These are phyloP conservation scores for Clarias gariepinus DNA, from an alignment of 2,113 vertebrate species.

Conservation along the genomic window DNA sequence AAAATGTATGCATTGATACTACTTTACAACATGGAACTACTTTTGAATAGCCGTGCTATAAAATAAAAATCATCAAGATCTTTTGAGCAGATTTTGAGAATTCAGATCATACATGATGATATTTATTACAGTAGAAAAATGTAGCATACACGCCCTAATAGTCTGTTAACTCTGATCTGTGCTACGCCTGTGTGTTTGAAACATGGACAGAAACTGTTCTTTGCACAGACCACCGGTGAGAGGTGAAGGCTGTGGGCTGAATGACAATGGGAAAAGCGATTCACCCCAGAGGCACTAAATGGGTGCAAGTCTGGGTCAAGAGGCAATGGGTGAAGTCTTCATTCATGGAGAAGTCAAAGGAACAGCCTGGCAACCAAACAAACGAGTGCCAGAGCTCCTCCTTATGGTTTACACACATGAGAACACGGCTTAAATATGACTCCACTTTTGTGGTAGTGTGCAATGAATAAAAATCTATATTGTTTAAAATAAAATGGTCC, in stretches of 20 bases:
- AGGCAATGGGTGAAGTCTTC: constrained; percentile 60
- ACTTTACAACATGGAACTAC: not conserved
- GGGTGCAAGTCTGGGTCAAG: constrained; percentile 74
- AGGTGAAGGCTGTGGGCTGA: constrained; percentile 34
- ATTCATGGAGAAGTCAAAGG: constrained; percentile 39
- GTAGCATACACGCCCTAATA: not conserved
- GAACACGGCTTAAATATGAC: not conserved
- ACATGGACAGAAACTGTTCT: not conserved
- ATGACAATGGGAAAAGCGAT: constrained; percentile 57
- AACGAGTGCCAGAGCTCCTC: constrained; percentile 4
- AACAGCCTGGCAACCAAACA: constrained; percentile 34
- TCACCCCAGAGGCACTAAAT: constrained; percentile 68
- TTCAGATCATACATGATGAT: not conserved
- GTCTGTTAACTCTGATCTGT: not conserved
- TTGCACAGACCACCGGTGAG: constrained; percentile 21
- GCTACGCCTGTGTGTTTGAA: constrained; percentile 5
- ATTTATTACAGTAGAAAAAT: not conserved
- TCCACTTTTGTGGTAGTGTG: not conserved
- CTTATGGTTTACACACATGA: constrained; percentile 6
- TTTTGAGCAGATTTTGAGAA: not conserved
- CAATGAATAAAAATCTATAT: constrained; percentile 5
- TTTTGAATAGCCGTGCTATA: not conserved
- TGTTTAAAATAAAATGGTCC: constrained; percentile 59
- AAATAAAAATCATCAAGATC: not conserved
- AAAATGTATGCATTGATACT: not conserved